A percentile compares a stretch with the other conserved stretches of the same genome.
Conservation (phyloP, 2,888 invertebrate species). For the Thysanoteuthis rhombus region DNA sequence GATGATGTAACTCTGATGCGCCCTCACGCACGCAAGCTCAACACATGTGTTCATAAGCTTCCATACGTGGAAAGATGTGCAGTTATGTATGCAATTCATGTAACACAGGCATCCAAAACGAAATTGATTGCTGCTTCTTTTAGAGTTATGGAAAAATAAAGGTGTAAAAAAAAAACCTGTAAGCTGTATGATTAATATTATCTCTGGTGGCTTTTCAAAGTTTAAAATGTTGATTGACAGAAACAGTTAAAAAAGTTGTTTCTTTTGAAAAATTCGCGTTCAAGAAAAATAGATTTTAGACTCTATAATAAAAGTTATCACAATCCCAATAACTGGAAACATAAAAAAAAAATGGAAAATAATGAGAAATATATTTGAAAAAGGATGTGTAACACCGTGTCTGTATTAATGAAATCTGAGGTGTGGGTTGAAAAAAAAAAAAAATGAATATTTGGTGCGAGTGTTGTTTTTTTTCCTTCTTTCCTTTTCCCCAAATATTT, state of each 20-base stretch:
- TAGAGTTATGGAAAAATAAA: neutral
- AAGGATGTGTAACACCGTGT: neutral
- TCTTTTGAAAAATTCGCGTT: neutral
- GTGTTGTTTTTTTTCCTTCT: neutral
- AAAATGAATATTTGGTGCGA: neutral
- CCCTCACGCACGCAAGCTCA: too few relatives aligned
- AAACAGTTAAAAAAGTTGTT: neutral
- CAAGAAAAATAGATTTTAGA: neutral
- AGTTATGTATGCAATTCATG: neutral
- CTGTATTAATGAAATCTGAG: neutral
- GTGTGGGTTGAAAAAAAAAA: neutral
- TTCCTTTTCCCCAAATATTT: neutral
- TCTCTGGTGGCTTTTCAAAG: neutral
- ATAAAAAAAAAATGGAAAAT: neutral
- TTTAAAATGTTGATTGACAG: neutral
- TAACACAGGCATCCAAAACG: neutral
- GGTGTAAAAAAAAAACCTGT: neutral
- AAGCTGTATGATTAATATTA: neutral
- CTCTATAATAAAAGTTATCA: conserved; percentile 12
- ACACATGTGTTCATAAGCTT: neutral
- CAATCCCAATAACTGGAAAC: neutral
- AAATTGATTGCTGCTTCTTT: neutral
- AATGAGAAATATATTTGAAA: neutral
- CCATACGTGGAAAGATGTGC: neutral
- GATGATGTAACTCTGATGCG: neutral